Evolutionary conservation across 2,797 vertebrate species (phyloP), one percentile per base, ranked within the genome.

Genomic region (Acipenser ruthenus): DNA sequence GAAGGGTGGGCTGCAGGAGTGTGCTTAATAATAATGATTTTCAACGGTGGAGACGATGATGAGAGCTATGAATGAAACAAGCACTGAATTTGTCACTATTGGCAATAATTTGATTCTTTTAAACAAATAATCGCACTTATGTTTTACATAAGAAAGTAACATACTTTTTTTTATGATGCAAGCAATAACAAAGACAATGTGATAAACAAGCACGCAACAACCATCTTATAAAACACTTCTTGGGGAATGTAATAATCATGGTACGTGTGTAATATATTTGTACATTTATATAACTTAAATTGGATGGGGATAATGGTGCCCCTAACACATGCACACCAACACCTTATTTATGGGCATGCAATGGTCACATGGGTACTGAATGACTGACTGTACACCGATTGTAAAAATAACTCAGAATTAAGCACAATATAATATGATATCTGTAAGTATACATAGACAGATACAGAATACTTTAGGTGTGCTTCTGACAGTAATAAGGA

Each of bases 381-480:
- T 71, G 66, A 76, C 64, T 74, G 62, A 68, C 70, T 48, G 58
- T 69, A 68, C 72, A 78, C 73, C 10, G 69, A 79, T 70, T 75
- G 78, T 74, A 76, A 79, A 18, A 62, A 48, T 58, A 59, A 65
- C 50, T 64, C n/a, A n/a, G n/a, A 63, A 67, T 53, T 64, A 66
- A 68, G 23, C 37, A 70, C 64, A 70, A 67, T 66, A 69, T 70
- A 73, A 70, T 68, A 51, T 75, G 65, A 71, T 72, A 69, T 69
- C 63, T 67, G 52, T 63, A 66, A 72, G 75, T 58, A 60, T 15
- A 65, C 67, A 73, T 80, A 74, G 75, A 79, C 80, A 72, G 68
- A 69, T 72, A 69, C 64, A 75, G 73, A 78, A 64, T 6, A 11
- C 55, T 58, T 58, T n/a, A n/a, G 12, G 55, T 58, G 12, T 58